Conservation (phyloP, 1,140 invertebrate species). For the Meloidogyne exigua region DNA sequence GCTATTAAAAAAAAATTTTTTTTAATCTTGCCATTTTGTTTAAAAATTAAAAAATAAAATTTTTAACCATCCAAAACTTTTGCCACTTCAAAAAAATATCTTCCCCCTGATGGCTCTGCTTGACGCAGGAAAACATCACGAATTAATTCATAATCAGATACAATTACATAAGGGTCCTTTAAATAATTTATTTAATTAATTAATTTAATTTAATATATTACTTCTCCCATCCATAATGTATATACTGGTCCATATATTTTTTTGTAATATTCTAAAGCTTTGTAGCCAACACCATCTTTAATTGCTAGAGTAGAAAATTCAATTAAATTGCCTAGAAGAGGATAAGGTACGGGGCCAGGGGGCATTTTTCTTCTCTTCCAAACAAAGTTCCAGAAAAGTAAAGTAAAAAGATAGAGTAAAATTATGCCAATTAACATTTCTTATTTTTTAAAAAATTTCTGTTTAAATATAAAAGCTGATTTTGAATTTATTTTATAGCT, state of each 20-base stretch:
- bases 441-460: too few species aligned
- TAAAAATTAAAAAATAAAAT: too few species aligned
- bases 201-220: neutral
- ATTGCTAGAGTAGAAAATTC: neutral
- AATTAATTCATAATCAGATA: slow-evolving; percentile 20
- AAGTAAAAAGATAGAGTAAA: slow-evolving; percentile 18
- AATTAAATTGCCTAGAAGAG: slow-evolving; percentile 15
- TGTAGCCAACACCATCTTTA: slow-evolving; percentile 1
- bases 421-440: slow-evolving; percentile 9
- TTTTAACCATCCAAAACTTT: slow-evolving; percentile 4
- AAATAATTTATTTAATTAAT: too few species aligned
- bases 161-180: slow-evolving; percentile 21
- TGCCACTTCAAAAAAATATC: slow-evolving; percentile 19
- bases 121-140: neutral
- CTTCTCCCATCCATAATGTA: slow-evolving; percentile 24
- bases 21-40: too few species aligned
- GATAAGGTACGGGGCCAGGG: slow-evolving; percentile 6
- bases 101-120: neutral
- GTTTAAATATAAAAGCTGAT: too few species aligned
- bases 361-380: slow-evolving; percentile 24
- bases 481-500: too few species aligned
- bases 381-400: slow-evolving; percentile 24
- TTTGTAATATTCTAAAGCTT: slow-evolving; percentile 10
- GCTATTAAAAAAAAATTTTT: neutral
- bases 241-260: slow-evolving; percentile 23